Percentiles rank a stretch among this genome's conserved stretches.
Conservation (phyloP, 2,113 vertebrate genomes). For the Thryonomys swinderianus region DNA sequence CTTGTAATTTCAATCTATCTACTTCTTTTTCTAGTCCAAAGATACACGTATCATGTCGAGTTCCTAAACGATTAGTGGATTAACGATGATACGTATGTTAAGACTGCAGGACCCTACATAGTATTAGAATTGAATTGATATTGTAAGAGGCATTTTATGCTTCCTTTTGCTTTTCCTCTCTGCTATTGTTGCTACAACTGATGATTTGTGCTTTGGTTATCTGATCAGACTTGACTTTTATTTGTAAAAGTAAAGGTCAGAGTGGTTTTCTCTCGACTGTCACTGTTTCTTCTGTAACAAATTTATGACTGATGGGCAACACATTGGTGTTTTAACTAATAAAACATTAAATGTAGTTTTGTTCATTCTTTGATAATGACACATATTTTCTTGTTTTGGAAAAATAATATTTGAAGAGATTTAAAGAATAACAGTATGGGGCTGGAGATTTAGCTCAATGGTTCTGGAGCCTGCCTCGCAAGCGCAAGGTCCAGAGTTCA, state of each 20-base stretch:
- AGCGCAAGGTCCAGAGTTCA: too few relatives aligned
- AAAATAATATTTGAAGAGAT: neutral
- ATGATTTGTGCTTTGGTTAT: constrained; percentile 56
- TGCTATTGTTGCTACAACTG: neutral
- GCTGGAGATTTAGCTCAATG: too few relatives aligned
- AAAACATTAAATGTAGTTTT: constrained; percentile 5
- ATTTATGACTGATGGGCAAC: neutral
- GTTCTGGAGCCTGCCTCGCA: too few relatives aligned
- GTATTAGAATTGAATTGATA: neutral
- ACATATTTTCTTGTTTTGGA: neutral
- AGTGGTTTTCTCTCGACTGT: neutral
- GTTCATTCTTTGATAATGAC: neutral
- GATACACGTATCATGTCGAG: neutral
- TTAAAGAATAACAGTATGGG: neutral
- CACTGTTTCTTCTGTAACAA: constrained; percentile 8
- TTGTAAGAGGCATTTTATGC: constrained; percentile 8
- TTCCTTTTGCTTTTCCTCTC: neutral
- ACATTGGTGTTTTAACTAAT: constrained; percentile 34
- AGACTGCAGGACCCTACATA: neutral
- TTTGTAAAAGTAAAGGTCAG: constrained; percentile 47
- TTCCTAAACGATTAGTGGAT: neutral
- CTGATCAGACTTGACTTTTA: neutral
- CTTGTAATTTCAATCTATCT: neutral
- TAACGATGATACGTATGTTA: neutral
- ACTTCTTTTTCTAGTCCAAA: neutral